These are phyloP conservation scores for Cossypha caffra DNA, from an alignment of 2,797 vertebrate genomes.

Conservation along the genomic window DNA sequence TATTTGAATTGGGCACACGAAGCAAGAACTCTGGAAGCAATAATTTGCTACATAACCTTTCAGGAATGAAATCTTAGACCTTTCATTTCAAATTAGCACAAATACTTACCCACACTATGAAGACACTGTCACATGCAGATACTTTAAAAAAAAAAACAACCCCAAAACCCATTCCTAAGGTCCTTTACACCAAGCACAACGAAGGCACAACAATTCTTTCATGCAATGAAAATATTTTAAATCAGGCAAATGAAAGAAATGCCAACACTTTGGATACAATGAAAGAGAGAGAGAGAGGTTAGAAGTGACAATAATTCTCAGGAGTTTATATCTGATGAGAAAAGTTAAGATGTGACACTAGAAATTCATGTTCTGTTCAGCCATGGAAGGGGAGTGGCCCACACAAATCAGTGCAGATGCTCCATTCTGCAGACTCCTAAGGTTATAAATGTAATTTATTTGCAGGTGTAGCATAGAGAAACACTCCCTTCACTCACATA, in stretches of 20 bases:
- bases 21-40: not conserved
- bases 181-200: not conserved
- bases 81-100: not conserved
- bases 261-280: not conserved
- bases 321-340: not conserved
- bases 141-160: not conserved
- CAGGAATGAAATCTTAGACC: not conserved
- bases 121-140: not conserved
- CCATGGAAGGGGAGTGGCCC: not conserved
- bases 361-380: not conserved
- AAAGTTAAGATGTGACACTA: not conserved
- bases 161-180: not conserved
- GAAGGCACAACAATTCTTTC: not conserved
- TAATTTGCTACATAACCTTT: not conserved
- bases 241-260: not conserved
- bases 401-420: not conserved
- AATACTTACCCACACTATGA: not conserved
- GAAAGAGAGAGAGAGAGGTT: not conserved
- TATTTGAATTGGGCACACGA: not conserved
- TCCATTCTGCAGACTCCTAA: not conserved
- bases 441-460: not conserved
- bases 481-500: rapidly evolving
- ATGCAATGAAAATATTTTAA: not conserved
- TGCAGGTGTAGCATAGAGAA: not conserved
- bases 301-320: not conserved